Evolutionary conservation across 2,888 invertebrate genomes (phyloP), one percentile per base, ranked within the genome.

Genomic region (Hirtodrosophila duncani): DNA sequence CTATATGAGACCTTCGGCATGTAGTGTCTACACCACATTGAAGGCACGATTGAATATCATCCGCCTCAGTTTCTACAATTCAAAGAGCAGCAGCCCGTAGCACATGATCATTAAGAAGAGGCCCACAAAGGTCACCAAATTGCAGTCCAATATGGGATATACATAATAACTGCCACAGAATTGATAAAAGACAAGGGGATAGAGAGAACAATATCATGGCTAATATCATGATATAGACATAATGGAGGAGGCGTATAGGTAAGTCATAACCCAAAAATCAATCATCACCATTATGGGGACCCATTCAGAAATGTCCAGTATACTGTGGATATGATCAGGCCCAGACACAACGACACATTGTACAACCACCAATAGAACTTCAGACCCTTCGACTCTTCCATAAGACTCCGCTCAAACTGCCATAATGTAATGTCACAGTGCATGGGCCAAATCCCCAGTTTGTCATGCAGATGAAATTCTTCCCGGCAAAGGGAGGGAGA

Each of bases 111-210:
- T 65, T 5, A 72, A 2, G 17, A 86, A 77, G n/a, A 85, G 81
- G 11, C 84, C 84, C 38, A 64, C 64, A 30, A 86, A 85, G 11
- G 85, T 86, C 9, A 59, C 49, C 44, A 83, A 48, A n/a, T 85
- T 83, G 17, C 95, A 95, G 84, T 95, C 90, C 44, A 95, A 86
- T 2, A 93, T 89, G 20, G 91, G 90, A 84, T 95, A 95, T 51
- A 95, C 93, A 57, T 89, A 91, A 1, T 88, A 88, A 27, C 89
- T 83, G 1, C 91, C 92, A 10, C 89, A 88, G 0, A 86, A 60
- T 72, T 89, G 91, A 83, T 92, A 93, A 34, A 91, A 83, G 14
- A 89, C 67, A n/a, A 17, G 89, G 89, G 80, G 91, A 93, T 3
- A 89, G 38, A 5, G 89, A 87, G 71, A 89, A 91, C 2, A n/a